Conservation (phyloP, 2,797 vertebrate genomes). For the Tapera naevia region DNA sequence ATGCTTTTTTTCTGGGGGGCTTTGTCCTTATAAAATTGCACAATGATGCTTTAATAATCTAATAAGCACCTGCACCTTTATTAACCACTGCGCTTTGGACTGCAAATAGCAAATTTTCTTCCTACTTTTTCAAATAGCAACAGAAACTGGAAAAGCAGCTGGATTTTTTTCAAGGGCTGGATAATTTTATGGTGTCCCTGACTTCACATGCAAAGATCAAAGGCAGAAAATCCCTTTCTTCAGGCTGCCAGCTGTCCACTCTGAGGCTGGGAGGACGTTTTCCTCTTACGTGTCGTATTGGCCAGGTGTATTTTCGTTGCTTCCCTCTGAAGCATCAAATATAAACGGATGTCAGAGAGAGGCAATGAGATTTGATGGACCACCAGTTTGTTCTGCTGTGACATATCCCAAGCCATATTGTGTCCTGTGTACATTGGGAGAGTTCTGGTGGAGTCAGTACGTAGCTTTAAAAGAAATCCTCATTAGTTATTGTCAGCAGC, state of each 20-base stretch:
- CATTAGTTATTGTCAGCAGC: conserved; percentile 13
- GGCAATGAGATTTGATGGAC: not conserved
- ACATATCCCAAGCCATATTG: not conserved
- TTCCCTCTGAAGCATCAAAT: not conserved
- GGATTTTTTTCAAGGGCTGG: not conserved
- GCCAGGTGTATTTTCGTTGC: not conserved
- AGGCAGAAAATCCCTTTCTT: not conserved
- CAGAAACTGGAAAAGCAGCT: not conserved
- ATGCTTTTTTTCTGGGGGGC: not conserved
- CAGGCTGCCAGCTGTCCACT: conserved; percentile 1
- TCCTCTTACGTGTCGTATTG: not conserved
- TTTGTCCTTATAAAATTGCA: not conserved
- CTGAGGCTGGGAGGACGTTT: not conserved
- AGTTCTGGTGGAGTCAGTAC: not conserved
- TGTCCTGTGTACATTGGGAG: not conserved
- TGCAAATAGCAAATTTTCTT: not conserved
- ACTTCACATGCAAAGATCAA: not conserved
- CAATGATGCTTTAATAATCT: not conserved
- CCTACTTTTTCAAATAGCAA: not conserved
- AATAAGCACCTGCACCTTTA: not conserved
- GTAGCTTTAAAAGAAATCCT: not conserved
- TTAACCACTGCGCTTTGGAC: not conserved
- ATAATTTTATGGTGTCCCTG: not conserved
- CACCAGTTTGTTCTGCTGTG: not conserved
- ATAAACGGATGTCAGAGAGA: not conserved